Evolutionary conservation across 2,113 vertebrate genomes (phyloP).

Genomic region (Nesoenas mayeri): DNA sequence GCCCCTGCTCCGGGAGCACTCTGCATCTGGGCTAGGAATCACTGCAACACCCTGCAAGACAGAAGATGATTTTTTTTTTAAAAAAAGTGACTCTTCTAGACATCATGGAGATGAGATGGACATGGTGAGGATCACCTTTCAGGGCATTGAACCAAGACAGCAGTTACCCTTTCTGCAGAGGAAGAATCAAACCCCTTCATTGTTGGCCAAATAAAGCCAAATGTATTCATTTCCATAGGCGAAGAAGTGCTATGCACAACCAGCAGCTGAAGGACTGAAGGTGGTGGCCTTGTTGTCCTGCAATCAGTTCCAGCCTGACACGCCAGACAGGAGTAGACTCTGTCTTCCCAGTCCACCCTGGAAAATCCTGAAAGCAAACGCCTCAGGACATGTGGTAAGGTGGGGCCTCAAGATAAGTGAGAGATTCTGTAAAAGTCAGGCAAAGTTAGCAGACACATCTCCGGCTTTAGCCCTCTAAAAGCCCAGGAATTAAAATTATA

Average conservation of each 20-base stretch:
- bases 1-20: not conserved
- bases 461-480: not conserved
- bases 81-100: not conserved
- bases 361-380: not conserved
- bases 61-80: not conserved
- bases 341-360: not conserved
- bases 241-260: not conserved
- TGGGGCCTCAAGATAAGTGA: not conserved
- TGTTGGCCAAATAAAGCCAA: not conserved
- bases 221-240: not conserved
- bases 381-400: not conserved
- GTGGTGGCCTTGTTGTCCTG: not conserved
- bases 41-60: not conserved
- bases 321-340: not conserved
- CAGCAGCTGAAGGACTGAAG: not conserved
- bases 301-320: not conserved
- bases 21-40: not conserved
- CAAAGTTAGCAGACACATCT: not conserved
- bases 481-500: not conserved
- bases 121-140: not conserved
- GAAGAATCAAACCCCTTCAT: not conserved
- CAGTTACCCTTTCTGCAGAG: not conserved
- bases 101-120: rapidly evolving
- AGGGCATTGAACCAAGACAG: not conserved
- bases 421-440: not conserved